Conservation (phyloP, 1,140 invertebrate species). For the Drosophila hydei region DNA sequence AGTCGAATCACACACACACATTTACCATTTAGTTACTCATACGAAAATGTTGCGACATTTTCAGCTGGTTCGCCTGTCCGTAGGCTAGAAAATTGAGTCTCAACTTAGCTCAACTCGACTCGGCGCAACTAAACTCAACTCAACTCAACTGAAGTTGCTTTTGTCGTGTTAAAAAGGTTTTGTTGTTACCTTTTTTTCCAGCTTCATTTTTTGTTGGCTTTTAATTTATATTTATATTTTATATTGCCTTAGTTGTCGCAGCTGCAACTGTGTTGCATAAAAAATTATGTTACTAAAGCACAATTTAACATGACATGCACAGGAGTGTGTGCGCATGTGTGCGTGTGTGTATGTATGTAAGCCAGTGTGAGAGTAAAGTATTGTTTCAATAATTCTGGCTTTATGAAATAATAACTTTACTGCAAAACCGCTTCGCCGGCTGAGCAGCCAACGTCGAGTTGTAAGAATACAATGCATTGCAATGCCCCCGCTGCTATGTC, state of each 20-base stretch:
- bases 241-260: slow-evolving; percentile 69
- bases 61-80: slow-evolving; percentile 35
- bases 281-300: slow-evolving; percentile 78
- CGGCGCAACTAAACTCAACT: slow-evolving; percentile 11
- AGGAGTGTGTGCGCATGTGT: slow-evolving; percentile 32
- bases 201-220: slow-evolving; percentile 76
- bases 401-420: slow-evolving; percentile 83
- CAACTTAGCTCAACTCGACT: slow-evolving; percentile 23
- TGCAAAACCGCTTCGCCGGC: slow-evolving; percentile 62
- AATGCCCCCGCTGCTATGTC: slow-evolving; percentile 29
- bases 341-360: slow-evolving; percentile 14
- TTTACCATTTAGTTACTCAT: slow-evolving; percentile 49
- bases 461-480: slow-evolving; percentile 78
- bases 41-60: slow-evolving; percentile 59
- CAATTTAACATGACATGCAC: slow-evolving; percentile 71
- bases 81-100: slow-evolving; percentile 36
- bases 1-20: slow-evolving; percentile 33
- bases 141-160: slow-evolving; percentile 57
- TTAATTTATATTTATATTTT: slow-evolving; percentile 82
- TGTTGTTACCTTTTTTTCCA: slow-evolving; percentile 43
- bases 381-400: slow-evolving; percentile 83
- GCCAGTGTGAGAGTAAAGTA: slow-evolving; percentile 71
- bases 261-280: slow-evolving; percentile 69
- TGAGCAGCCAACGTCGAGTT: slow-evolving; percentile 67
- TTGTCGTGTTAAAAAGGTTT: slow-evolving; percentile 53